Conservation (phyloP, 2,888 invertebrate species). For the Oxyteleia sp. region DNA sequence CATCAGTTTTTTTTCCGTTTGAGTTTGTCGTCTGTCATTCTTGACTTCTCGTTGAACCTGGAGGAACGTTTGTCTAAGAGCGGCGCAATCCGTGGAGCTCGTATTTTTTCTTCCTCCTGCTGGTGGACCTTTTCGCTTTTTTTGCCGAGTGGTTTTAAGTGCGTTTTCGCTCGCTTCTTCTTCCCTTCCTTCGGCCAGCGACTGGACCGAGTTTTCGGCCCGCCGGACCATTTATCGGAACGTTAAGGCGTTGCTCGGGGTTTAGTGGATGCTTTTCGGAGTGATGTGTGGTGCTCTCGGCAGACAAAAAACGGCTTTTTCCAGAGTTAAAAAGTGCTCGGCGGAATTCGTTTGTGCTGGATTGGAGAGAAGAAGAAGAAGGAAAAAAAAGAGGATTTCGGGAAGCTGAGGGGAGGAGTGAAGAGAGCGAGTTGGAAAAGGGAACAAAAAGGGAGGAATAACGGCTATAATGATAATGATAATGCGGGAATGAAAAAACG, state of each 20-base stretch:
- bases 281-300: slow-evolving; percentile 29
- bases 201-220: slow-evolving; percentile 53
- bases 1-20: no score
- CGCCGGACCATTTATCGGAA: slow-evolving; percentile 58
- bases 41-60: no score
- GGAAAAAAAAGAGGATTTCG: background rate
- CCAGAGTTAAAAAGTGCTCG: slow-evolving; percentile 10
- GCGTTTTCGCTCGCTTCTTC: slow-evolving; percentile 40
- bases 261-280: slow-evolving; percentile 41
- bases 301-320: slow-evolving; percentile 23
- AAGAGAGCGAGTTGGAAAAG: background rate
- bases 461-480: slow-evolving; percentile 1
- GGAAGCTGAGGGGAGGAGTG: background rate
- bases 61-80: no score
- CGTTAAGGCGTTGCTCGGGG: slow-evolving; percentile 58
- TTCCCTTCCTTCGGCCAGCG: slow-evolving; percentile 36
- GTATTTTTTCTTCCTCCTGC: background rate
- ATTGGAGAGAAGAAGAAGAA: background rate
- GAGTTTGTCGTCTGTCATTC: no score
- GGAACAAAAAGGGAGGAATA: background rate
- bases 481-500: background rate
- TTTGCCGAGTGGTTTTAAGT: slow-evolving; percentile 48
- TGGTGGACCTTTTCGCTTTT: slow-evolving; percentile 7
- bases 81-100: no score
- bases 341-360: background rate